Base-by-base conservation (phyloP, 2,113 vertebrate genomes). In the Caretta caretta region DNA sequence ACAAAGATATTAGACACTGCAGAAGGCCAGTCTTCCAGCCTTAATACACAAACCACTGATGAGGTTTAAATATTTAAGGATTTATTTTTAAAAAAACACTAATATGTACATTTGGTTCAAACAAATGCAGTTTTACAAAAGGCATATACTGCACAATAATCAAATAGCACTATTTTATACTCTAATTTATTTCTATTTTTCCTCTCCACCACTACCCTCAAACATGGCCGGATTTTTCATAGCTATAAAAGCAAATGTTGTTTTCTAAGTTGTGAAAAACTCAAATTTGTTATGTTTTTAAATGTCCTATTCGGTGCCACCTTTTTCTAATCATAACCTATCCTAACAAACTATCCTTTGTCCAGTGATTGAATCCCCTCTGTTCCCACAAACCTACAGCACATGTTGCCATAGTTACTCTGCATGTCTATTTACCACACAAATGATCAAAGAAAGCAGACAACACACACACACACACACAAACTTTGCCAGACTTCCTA, bases 391-490 rank as follows among this genome's bases (percentile, higher is more conserved):
- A 98, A 97, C 86, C 94, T 97, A 98, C 93, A 97, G 97, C 94
- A 97, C 97, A 97, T 89, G 98, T 99, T 99, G 96, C 99, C 98
- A 99, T 99, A 98, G 98, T 96, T 98, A 99, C 98, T 90, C 96
- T 95, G 97, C 97, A 97, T 94, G 98, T 98, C 97, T 98, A 97
- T 99, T 99, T 98, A 98, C 98, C 98, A 98, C 98, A 98, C 96
- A 98, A 98, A 97, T 97, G 99, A 99, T 99, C 99, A 99, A 99
- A 99, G 98, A 95, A 86, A 96, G 95, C 96, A 98, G 97, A 97
- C 98, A 97, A 97, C 97, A 95, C 96, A 97, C 95, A 98, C 62
- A 92, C 82, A 93, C 42, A 91, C 83, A 96, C 84, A 96, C 91
- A 38, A 80, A 86, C 76, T 96, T 97, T 90, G 1, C 97, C 98